phyloP scores from a whole-genome alignment of 2,888 invertebrate species.

The Prenolepis imparis region DNA sequence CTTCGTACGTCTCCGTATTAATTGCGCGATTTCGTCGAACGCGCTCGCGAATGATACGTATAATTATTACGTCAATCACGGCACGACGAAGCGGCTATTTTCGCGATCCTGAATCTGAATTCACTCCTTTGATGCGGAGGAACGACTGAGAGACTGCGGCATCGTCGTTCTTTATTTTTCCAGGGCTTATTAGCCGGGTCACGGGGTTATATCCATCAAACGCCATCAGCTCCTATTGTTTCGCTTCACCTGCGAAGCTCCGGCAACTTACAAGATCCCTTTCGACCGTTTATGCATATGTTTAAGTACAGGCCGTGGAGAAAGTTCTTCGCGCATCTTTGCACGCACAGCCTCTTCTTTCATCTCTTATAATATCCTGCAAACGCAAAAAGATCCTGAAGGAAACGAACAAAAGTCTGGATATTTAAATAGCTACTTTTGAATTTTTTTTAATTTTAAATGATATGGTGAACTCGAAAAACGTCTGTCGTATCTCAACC shows the following conservation, averaged over 20 bases:
- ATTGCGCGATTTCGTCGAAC: slow-evolving; percentile 42
- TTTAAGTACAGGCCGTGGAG: slow-evolving; percentile 60
- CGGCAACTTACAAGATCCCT: slow-evolving; percentile 53
- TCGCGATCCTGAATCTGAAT: slow-evolving; percentile 56
- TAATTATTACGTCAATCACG: slow-evolving; percentile 74
- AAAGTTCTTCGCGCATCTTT: slow-evolving; percentile 57
- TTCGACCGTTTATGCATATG: slow-evolving; percentile 58
- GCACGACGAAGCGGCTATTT: slow-evolving; percentile 48
- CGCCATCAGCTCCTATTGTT: slow-evolving; percentile 78
- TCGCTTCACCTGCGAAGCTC: slow-evolving; percentile 73
- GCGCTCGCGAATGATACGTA: slow-evolving; percentile 40
- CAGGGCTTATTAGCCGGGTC: slow-evolving; percentile 77
- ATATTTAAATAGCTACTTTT: neutral
- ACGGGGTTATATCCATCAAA: slow-evolving; percentile 79
- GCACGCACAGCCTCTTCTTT: neutral
- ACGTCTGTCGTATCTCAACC: neutral
- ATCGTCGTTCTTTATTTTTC: slow-evolving; percentile 73
- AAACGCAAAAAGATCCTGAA: neutral
- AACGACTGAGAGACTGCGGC: slow-evolving; percentile 57
- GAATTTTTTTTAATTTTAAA: neutral
- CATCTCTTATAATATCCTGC: neutral
- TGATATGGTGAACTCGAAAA: neutral
- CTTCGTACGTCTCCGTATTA: slow-evolving; percentile 27
- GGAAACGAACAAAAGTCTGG: neutral
- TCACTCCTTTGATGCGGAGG: slow-evolving; percentile 61